Base-by-base conservation (phyloP, 2,797 vertebrate species). In the Artibeus jamaicensis region DNA sequence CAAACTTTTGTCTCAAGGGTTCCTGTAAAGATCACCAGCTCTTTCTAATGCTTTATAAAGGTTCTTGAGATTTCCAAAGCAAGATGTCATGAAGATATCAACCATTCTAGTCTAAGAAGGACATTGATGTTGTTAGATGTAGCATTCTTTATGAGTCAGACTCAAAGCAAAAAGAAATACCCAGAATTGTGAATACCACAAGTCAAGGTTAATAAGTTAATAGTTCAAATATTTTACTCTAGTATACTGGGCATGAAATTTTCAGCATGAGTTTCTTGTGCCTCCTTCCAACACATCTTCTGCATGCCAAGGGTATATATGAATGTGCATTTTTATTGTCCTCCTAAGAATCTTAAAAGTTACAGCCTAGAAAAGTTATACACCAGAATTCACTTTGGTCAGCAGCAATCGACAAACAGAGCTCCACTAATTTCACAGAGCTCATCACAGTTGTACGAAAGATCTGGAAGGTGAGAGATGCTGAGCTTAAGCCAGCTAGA, bases 301-400 rank as follows among this genome's bases (percentile, higher is more conserved):
- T n/a, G 24, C 57, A 68, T 10, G 42, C 26, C 37, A 1, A 0
- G 37, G 26, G 26, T 84, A 3, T 53, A 18, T 44, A 18, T 46
- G 15, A 71, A 39, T 48, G 10, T 62, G 53, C 3, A 0, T 92
- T 93, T 96, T 94, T 89, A 93, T 86, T 6, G 0, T 70, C 34
- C 93, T 95, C 85, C n/a, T 26, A 88, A 55, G 79, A 15, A 59
- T 73, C 73, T 89, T 96, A 86, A 97, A 94, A 93, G 62, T 95
- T 83, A 93, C 46, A 77, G 84, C 53, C 76, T 89, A 3, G 55
- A 96, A 29, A 59, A 59, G 78, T 73, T 48, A 26, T 74, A 79
- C 34, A 46, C 29, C 81, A 83, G 84, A 94, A 93, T 96, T 86
- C 79, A 24, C 94, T 93, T 90, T 83, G 73, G 77, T 91, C 94